Evolutionary conservation across 2,797 vertebrate species (phyloP).

Genomic region (Pseudocheirus occidentalis): DNA sequence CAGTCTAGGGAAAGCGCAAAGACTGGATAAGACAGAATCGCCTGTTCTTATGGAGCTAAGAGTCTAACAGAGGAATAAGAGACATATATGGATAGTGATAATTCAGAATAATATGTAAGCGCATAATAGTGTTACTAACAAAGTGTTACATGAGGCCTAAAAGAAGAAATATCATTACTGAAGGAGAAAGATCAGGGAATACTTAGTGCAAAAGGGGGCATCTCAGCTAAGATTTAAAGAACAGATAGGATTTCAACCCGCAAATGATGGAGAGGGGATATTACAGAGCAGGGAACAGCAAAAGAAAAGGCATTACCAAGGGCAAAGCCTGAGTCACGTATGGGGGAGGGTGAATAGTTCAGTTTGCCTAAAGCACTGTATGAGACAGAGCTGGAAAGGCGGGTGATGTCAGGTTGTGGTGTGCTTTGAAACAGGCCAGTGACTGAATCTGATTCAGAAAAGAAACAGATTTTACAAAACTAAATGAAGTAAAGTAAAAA

Average conservation of each 20-base stretch:
- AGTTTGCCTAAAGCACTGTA: not conserved
- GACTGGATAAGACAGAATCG: not conserved
- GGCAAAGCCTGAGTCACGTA: not conserved
- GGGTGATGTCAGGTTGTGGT: not conserved
- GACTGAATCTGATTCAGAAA: not conserved
- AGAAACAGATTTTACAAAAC: not conserved
- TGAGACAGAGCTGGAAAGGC: not conserved
- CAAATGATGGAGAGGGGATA: not conserved
- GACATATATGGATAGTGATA: not conserved
- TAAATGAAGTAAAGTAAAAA: not conserved
- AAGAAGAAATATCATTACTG: not conserved
- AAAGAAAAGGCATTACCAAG: not conserved
- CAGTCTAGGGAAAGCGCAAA: not conserved
- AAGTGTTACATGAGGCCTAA: not conserved
- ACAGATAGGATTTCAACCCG: not conserved
- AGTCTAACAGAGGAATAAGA: not conserved
- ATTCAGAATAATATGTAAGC: not conserved
- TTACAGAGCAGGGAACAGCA: not conserved
- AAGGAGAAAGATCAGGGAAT: not conserved
- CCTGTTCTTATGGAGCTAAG: not conserved
- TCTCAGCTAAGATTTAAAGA: not conserved
- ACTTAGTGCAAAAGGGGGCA: not conserved
- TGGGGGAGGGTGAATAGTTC: not conserved
- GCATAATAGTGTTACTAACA: not conserved
- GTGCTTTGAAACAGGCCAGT: not conserved